phyloP scores from a whole-genome alignment of 1,140 invertebrate genomes.

The Sipha flava region DNA sequence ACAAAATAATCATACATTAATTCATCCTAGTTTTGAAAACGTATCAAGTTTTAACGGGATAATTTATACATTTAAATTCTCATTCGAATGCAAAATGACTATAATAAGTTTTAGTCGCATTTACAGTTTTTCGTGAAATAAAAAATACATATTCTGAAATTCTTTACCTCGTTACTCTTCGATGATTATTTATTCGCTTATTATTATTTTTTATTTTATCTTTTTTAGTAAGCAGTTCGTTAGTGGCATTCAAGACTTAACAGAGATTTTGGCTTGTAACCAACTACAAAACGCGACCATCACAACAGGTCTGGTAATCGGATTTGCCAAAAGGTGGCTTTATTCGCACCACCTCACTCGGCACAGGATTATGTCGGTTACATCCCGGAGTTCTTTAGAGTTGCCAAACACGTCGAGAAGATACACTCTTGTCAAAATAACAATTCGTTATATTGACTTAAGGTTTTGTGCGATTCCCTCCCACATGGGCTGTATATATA shows the following conservation, averaged over 20 bases:
- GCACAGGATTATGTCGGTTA: neutral
- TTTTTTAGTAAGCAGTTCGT: neutral
- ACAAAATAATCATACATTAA: too few relatives aligned
- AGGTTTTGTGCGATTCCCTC: neutral
- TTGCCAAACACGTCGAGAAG: neutral
- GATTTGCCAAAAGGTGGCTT: constrained; percentile 25
- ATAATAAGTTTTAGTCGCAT: too few relatives aligned
- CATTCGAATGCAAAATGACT: too few relatives aligned
- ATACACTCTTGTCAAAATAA: neutral
- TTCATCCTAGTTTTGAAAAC: too few relatives aligned
- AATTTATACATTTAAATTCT: too few relatives aligned
- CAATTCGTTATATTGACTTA: neutral
- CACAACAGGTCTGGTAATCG: constrained; percentile 16
- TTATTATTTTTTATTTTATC: neutral
- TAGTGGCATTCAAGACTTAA: neutral
- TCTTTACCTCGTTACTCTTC: neutral
- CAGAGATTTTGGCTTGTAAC: constrained; percentile 14
- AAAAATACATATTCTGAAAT: too few relatives aligned
- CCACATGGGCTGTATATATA: neutral
- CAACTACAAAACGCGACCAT: constrained; percentile 12
- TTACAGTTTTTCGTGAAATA: too few relatives aligned
- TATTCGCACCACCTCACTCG: neutral
- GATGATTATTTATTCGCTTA: neutral
- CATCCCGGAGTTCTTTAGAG: neutral
- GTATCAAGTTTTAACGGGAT: too few relatives aligned